These are phyloP conservation scores for Sula dactylatra DNA, from an alignment of 2,113 vertebrate genomes.

Conservation along the genomic window DNA sequence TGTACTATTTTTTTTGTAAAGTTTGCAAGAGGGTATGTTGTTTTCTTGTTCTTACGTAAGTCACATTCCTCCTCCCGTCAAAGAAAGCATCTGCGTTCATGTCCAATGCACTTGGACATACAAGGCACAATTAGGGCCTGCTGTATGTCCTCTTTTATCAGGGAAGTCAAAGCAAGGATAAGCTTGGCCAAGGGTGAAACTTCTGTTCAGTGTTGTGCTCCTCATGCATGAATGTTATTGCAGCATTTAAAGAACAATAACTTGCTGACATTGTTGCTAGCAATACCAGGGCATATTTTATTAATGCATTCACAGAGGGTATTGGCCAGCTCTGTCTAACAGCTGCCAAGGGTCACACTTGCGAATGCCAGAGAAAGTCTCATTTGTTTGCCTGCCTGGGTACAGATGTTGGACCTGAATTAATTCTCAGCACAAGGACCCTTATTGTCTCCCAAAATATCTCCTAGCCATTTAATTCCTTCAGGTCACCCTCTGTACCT, in stretches of 20 bases:
- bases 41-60: neutral
- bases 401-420: neutral
- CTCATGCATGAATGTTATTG: neutral
- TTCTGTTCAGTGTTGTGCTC: neutral
- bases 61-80: neutral
- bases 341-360: neutral
- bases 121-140: neutral
- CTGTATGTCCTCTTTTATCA: neutral
- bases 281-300: neutral
- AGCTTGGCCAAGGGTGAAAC: neutral
- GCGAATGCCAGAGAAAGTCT: neutral
- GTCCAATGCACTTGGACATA: neutral
- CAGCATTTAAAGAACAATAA: constrained; percentile 11
- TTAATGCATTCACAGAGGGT: neutral
- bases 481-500: neutral
- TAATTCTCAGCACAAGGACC: neutral
- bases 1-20: neutral
- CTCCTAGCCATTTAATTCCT: neutral
- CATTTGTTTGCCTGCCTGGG: neutral
- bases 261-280: neutral
- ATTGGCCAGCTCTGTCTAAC: neutral
- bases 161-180: neutral
- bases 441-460: neutral
- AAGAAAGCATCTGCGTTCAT: neutral
- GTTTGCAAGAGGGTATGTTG: neutral